phyloP scores from a whole-genome alignment of 2,113 vertebrate genomes.

The Bolborhynchus lineola region DNA sequence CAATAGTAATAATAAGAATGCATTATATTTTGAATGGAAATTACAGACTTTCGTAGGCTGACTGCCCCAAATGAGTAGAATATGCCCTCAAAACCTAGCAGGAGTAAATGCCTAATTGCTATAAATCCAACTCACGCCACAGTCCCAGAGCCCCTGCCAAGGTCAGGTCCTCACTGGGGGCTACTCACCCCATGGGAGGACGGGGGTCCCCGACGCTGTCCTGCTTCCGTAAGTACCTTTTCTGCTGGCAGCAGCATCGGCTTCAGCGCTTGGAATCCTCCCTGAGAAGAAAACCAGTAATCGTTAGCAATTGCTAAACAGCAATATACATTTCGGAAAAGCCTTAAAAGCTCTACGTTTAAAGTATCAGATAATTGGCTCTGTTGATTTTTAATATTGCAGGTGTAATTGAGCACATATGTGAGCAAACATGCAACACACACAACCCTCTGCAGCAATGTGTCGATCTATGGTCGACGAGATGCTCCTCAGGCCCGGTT shows the following conservation, averaged over 20 bases:
- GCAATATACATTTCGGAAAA: neutral
- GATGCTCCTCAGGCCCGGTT: neutral
- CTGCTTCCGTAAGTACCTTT: accelerated
- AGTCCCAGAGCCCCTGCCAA: accelerated
- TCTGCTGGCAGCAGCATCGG: accelerated
- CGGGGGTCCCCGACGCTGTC: accelerated
- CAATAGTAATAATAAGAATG: neutral
- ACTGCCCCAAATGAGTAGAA: accelerated
- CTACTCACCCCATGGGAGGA: neutral
- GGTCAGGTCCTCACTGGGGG: accelerated
- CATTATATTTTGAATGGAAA: neutral
- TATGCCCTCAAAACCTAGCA: neutral
- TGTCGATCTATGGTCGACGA: accelerated
- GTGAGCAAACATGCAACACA: accelerated
- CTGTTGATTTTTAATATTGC: neutral
- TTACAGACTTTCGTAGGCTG: neutral
- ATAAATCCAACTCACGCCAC: accelerated
- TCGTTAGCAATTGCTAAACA: neutral
- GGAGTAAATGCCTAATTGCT: no score
- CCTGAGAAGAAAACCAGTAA: neutral
- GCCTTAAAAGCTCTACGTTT: neutral
- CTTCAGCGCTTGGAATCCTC: neutral
- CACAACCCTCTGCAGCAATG: neutral
- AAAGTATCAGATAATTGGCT: accelerated
- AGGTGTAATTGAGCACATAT: neutral